Conservation (phyloP, 2,113 vertebrate species). For the Cercocebus atys region DNA sequence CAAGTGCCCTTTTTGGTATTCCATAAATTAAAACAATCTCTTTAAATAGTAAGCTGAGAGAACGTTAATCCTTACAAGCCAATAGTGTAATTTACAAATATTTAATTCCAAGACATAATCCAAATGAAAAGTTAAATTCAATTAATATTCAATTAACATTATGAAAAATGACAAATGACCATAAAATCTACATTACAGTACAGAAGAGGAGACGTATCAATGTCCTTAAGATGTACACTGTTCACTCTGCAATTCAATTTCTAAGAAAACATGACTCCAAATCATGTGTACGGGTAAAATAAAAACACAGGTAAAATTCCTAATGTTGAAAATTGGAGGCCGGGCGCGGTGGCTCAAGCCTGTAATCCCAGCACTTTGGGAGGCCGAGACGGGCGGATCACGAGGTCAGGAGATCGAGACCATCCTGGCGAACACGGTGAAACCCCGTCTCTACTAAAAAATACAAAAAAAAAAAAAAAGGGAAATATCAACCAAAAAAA, state of each 20-base stretch:
- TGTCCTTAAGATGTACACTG: not conserved
- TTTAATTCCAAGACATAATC: slow-evolving; percentile 24
- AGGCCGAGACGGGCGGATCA: too few species aligned
- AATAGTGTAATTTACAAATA: not conserved
- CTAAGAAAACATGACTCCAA: not conserved
- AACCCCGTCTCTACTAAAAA: too few species aligned
- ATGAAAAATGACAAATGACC: not conserved
- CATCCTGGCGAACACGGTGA: too few species aligned
- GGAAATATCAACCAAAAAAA: too few species aligned
- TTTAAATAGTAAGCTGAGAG: not conserved
- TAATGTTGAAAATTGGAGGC: not conserved
- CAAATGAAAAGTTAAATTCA: not conserved
- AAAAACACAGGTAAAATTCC: not conserved
- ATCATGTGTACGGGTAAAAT: not conserved
- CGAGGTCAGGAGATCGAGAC: too few species aligned
- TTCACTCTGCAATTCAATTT: not conserved
- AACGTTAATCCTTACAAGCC: not conserved
- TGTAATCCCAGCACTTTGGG: too few species aligned
- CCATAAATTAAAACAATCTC: not conserved
- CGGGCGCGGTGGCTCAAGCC: too few species aligned
- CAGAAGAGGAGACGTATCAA: not conserved
- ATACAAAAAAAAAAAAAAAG: too few species aligned
- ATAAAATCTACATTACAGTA: not conserved
- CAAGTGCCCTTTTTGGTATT: not conserved
- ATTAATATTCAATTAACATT: not conserved